phyloP scores from a whole-genome alignment of 2,113 vertebrate genomes.

The Oryzias javanicus region DNA sequence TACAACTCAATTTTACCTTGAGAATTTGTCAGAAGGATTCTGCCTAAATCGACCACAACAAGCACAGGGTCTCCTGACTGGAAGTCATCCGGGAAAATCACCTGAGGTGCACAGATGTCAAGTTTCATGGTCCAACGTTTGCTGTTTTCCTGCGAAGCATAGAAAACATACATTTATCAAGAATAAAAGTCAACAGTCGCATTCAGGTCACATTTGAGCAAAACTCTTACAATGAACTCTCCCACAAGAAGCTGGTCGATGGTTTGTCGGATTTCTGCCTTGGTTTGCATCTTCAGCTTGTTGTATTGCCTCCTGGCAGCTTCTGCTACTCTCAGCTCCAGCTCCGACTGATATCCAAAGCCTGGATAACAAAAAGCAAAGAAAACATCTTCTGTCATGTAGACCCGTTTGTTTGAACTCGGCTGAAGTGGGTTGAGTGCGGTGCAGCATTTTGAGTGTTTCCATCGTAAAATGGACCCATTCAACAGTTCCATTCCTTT shows the following conservation, averaged over 20 bases:
- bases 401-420: no score
- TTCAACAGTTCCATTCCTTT: no score
- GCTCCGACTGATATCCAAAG: slow-evolving; percentile 95
- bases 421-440: no score
- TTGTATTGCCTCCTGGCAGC: slow-evolving; percentile 95
- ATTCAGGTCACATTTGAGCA: neutral
- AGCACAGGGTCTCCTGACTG: slow-evolving; percentile 89
- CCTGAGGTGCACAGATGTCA: slow-evolving; percentile 96
- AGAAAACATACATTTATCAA: neutral
- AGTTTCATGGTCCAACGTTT: slow-evolving; percentile 94
- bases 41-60: slow-evolving; percentile 93
- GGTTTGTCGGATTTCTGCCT: slow-evolving; percentile 95
- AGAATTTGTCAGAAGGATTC: slow-evolving; percentile 93
- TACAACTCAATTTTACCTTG: slow-evolving; percentile 79
- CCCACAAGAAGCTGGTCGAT: slow-evolving; percentile 94
- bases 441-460: no score
- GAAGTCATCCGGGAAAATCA: slow-evolving; percentile 97
- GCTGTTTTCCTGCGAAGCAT: slow-evolving; percentile 83
- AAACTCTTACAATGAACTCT: slow-evolving; percentile 93
- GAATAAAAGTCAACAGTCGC: neutral
- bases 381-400: neutral
- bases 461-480: no score
- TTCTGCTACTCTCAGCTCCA: slow-evolving; percentile 93
- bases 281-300: slow-evolving; percentile 98
- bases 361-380: neutral